Base-by-base conservation (phyloP, 2,113 vertebrate genomes). In the Catagonus wagneri region DNA sequence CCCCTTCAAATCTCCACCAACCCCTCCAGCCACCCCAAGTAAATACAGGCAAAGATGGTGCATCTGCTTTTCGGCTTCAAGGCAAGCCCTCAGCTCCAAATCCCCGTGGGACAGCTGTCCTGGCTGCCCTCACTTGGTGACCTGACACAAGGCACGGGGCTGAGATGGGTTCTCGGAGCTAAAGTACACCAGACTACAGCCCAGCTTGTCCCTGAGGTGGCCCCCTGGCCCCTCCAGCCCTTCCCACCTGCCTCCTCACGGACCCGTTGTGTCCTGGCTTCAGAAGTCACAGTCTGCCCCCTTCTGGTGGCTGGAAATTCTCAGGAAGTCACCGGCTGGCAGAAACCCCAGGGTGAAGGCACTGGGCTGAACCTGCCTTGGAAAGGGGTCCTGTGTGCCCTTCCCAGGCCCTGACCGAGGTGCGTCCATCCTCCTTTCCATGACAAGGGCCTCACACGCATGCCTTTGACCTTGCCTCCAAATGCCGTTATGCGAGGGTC, bases 281-380 rank as follows among this genome's bases (percentile, higher is more conserved):
- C 71, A 56, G 81, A 96, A 97, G 97, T 93, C 92, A 83, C 89
- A 15, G 87, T 74, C 97, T 95, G 97, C 98, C 98, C 98, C 92
- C 98, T 98, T 96, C 97, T 98, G 98, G 98, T 93, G 54, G 74
- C 96, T 83, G 50, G 34, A 44, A 76, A 50, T 75, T 75, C 74
- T 96, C 80, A 81, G 80, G 61, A 69, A 74, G 71, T 68, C 4
- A 1, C 17, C 0, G 7, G 56, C 60, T 12, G 83, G 32, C 75
- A 65, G 71, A 19, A 58, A 39, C 11, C 17, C 85, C 15, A 3
- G 7, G 52, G 23, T 17, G 20, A 61, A 68, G 34, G 63, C 9
- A 63, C 66, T 16, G 65, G 85, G 29, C 61, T 32, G 56, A 56
- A 5, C 27, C 56, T 1, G 1, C 32, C 19, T 54, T 32, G 54